phyloP scores from a whole-genome alignment of 2,888 invertebrate genomes.

The Panzeria rudis region DNA sequence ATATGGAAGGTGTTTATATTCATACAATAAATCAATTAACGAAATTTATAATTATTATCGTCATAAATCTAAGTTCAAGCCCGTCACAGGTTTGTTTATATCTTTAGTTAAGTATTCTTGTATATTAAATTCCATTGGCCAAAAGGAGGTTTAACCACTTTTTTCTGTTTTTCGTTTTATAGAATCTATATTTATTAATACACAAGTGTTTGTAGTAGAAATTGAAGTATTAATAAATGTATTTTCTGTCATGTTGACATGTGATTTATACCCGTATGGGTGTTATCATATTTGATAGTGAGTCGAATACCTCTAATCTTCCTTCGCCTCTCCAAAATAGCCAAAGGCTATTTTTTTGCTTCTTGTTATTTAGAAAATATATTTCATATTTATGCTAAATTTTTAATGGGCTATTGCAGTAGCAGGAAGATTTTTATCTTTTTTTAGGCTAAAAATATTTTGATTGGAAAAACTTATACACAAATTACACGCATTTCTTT shows the following conservation, averaged over 20 bases:
- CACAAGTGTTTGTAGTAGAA: constrained; percentile 21
- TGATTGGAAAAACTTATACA: background rate
- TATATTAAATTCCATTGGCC: constrained; percentile 55
- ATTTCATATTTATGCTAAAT: constrained; percentile 66
- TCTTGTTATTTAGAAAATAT: constrained; percentile 50
- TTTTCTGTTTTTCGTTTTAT: constrained; percentile 1
- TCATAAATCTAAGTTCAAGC: constrained; percentile 79
- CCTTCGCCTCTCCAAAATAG: constrained; percentile 32
- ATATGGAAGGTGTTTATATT: constrained; percentile 61
- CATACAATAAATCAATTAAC: constrained; percentile 80
- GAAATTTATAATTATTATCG: constrained; percentile 82
- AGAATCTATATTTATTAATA: constrained; percentile 23
- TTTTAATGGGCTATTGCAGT: constrained; percentile 44
- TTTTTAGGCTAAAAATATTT: background rate
- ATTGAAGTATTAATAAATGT: constrained; percentile 65
- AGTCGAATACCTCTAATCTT: constrained; percentile 61
- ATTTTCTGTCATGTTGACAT: constrained; percentile 68
- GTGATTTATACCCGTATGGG: constrained; percentile 71
- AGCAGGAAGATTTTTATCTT: constrained; percentile 29
- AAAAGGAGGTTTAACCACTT: constrained; percentile 61
- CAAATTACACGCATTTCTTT: too few relatives aligned
- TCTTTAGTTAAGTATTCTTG: constrained; percentile 31
- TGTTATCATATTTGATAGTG: constrained; percentile 65
- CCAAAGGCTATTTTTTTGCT: constrained; percentile 48
- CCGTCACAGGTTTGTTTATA: constrained; percentile 58